A percentile compares a stretch with the other conserved stretches of the same genome.
Evolutionary conservation across 2,888 invertebrate genomes (phyloP).

Genomic region (Diarsia brunnea): DNA sequence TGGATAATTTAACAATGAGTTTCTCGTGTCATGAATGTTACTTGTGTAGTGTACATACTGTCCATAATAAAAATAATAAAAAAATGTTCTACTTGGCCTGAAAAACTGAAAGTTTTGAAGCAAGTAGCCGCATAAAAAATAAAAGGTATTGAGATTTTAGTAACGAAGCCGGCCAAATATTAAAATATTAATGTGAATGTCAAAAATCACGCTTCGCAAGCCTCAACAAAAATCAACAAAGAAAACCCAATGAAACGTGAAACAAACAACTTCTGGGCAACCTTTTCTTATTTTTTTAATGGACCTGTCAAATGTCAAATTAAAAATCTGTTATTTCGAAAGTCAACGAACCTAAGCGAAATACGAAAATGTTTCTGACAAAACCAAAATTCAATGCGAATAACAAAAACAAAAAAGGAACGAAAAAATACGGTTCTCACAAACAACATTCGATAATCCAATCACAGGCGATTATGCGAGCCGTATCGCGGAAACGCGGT

Average conservation of each 20-base stretch:
- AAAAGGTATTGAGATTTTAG: background rate
- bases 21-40: no score
- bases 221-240: conserved; percentile 12
- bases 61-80: no score
- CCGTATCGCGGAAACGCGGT: conserved; percentile 39
- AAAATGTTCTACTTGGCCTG: background rate
- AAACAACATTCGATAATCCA: conserved; percentile 65
- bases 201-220: conserved; percentile 5
- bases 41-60: no score
- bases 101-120: background rate
- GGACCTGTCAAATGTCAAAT: conserved; percentile 43
- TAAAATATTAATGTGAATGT: conserved; percentile 21
- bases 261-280: background rate
- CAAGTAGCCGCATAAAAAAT: background rate
- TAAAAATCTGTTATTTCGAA: conserved; percentile 39
- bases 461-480: conserved; percentile 57
- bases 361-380: conserved; percentile 14
- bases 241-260: conserved; percentile 11
- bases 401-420: conserved; percentile 39
- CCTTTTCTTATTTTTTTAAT: conserved; percentile 48
- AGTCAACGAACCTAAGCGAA: conserved; percentile 9
- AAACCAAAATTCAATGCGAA: conserved; percentile 34
- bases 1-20: no score
- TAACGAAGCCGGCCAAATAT: background rate
- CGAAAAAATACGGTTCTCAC: conserved; percentile 32